A percentile compares a stretch with the other conserved stretches of the same genome.
Conservation (phyloP, 1,140 invertebrate genomes). For the Ridgeia piscesae region DNA sequence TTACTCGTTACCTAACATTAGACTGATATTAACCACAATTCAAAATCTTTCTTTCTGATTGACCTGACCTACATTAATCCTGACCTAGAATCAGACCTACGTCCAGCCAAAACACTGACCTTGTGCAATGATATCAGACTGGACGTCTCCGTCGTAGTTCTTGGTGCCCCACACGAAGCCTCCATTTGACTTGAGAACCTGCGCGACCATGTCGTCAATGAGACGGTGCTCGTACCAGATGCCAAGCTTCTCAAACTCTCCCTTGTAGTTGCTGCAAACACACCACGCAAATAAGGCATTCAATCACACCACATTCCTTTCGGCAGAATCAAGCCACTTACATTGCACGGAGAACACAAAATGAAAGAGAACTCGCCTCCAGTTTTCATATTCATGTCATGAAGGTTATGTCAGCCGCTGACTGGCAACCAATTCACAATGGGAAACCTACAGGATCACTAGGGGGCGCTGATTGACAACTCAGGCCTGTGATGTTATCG, state of each 20-base stretch:
- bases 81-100: too few relatives aligned
- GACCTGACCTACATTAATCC: neutral
- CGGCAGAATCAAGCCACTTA: neutral
- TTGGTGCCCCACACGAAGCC: slow-evolving; percentile 99
- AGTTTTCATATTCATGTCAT: neutral
- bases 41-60: too few relatives aligned
- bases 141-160: slow-evolving; percentile 99
- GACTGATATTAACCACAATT: neutral
- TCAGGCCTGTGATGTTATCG: too few relatives aligned
- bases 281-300: neutral
- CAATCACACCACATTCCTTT: neutral
- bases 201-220: slow-evolving; percentile 99
- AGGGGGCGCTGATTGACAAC: too few relatives aligned
- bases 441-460: too few relatives aligned
- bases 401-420: neutral
- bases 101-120: slow-evolving; percentile 64
- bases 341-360: neutral
- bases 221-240: slow-evolving; percentile 98
- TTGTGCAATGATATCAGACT: slow-evolving; percentile 96
- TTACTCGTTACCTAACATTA: neutral
- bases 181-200: slow-evolving; percentile 94
- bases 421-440: neutral
- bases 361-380: neutral
- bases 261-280: slow-evolving; percentile 75
- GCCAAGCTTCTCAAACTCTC: slow-evolving; percentile 77